These are phyloP conservation scores for Oxyruncus cristatus DNA, from an alignment of 2,113 vertebrate species.

Conservation along the genomic window DNA sequence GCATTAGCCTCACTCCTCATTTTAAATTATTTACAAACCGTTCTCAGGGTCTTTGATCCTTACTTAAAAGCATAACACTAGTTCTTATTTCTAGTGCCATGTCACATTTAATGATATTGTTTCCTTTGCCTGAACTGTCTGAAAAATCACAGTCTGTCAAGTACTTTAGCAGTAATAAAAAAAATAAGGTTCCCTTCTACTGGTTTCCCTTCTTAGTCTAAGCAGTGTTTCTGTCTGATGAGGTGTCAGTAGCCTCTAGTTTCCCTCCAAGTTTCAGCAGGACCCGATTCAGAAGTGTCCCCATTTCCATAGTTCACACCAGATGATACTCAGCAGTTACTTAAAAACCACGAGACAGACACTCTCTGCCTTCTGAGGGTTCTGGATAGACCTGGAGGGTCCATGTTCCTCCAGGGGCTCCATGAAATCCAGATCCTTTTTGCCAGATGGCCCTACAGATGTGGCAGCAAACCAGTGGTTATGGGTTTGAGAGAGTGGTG, in stretches of 20 bases:
- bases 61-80: background rate
- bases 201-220: background rate
- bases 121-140: background rate
- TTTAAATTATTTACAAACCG: background rate
- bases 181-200: background rate
- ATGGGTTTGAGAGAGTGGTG: background rate
- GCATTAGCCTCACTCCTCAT: background rate
- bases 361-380: background rate
- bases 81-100: background rate
- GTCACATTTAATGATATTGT: background rate
- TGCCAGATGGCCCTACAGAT: background rate
- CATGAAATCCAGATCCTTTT: background rate
- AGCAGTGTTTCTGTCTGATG: background rate
- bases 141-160: background rate
- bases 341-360: background rate
- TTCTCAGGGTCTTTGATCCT: background rate
- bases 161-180: background rate
- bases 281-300: background rate
- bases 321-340: background rate
- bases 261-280: background rate
- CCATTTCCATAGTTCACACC: background rate
- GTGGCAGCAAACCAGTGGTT: rapidly evolving
- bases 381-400: background rate
- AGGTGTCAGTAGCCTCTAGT: background rate
- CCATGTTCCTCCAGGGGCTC: background rate